phyloP scores from a whole-genome alignment of 2,888 invertebrate genomes.

The Drosophila mimetica region DNA sequence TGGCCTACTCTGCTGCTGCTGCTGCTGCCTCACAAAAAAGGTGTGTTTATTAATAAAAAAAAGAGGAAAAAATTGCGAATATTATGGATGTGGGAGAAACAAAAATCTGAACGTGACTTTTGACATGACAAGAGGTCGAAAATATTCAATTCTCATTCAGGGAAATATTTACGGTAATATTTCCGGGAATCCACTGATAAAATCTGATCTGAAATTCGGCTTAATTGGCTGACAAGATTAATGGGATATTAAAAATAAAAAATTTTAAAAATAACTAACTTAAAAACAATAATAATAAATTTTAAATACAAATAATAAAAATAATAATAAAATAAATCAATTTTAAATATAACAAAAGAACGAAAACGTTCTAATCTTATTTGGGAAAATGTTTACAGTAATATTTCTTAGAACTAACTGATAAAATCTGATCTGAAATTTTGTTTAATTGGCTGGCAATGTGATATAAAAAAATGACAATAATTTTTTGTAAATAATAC shows the following conservation, averaged over 20 bases:
- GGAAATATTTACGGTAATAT: neutral
- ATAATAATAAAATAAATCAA: too few relatives aligned
- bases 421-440: neutral
- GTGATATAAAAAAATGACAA: too few relatives aligned
- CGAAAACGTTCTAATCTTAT: conserved; percentile 4
- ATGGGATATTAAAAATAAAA: neutral
- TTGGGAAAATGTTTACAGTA: neutral
- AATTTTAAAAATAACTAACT: too few relatives aligned
- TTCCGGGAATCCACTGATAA: conserved; percentile 15
- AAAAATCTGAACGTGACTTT: conserved; percentile 31
- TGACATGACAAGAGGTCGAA: conserved; percentile 19
- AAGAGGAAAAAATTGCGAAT: conserved; percentile 6
- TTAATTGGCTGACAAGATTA: conserved; percentile 2
- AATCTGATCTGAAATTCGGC: neutral
- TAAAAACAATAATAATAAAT: too few relatives aligned
- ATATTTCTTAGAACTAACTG: conserved; percentile 16
- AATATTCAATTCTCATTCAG: conserved; percentile 7
- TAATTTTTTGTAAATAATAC: too few relatives aligned
- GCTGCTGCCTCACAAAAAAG: conserved; percentile 38
- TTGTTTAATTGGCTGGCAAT: too few relatives aligned
- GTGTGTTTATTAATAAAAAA: conserved; percentile 42
- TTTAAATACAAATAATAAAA: too few relatives aligned
- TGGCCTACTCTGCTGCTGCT: conserved; percentile 25
- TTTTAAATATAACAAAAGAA: conserved; percentile 10
- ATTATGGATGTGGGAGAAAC: conserved; percentile 29